A percentile compares a stretch with the other conserved stretches of the same genome.
These are phyloP conservation scores for Gadopsis marmoratus DNA, from an alignment of 2,797 vertebrate species.

Conservation along the genomic window DNA sequence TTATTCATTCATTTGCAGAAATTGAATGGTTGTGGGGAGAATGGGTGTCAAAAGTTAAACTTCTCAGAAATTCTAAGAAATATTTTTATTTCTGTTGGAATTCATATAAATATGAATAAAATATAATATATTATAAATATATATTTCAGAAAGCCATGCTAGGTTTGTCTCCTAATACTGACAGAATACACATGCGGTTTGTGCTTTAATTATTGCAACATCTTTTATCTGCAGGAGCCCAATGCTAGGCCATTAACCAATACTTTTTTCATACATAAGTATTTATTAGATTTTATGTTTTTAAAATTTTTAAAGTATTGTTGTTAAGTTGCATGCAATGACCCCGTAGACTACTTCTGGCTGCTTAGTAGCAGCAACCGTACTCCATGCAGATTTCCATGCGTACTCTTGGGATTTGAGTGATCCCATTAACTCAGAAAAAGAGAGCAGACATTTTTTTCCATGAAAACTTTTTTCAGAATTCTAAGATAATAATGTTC, in stretches of 20 bases:
- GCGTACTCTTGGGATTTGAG: too few species aligned
- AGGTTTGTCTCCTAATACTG: neutral
- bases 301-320: too few species aligned
- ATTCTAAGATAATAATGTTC: too few species aligned
- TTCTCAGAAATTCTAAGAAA: neutral
- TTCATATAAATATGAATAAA: neutral
- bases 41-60: neutral
- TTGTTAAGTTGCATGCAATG: too few species aligned
- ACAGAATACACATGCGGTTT: neutral
- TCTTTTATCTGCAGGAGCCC: too few species aligned
- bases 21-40: neutral
- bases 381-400: too few species aligned
- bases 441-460: too few species aligned
- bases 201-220: neutral
- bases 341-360: too few species aligned
- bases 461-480: too few species aligned
- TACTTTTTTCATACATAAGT: neutral
- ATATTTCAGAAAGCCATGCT: neutral
- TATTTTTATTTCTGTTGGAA: neutral
- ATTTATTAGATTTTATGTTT: neutral
- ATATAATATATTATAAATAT: neutral
- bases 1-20: neutral
- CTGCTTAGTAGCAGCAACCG: too few species aligned
- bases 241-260: neutral
- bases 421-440: too few species aligned